Evolutionary conservation across 2,113 vertebrate genomes (phyloP), one percentile per base, ranked within the genome.

Genomic region (Gavialis gangeticus): DNA sequence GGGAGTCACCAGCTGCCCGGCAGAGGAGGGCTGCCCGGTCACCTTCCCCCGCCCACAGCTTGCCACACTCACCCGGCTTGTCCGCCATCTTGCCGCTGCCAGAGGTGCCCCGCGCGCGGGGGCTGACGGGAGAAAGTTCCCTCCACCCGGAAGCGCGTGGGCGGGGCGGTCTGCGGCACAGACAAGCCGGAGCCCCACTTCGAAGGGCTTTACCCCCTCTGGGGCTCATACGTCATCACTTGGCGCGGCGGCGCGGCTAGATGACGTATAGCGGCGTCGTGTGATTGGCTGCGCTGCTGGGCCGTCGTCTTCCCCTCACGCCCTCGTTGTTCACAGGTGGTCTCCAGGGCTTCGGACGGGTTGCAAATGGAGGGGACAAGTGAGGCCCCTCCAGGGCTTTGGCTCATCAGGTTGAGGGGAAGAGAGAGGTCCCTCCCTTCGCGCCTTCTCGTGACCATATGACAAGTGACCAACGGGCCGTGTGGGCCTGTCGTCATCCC

Each of bases 61-160:
- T 34, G 8, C 24, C 4, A 0, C 79, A 75, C 95, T 92, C 60
- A 97, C 96, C 96, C 10, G 95, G 96, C 59, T 85, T n/a, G 73
- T 93, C 94, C 96, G 95, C 96, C 97, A 96, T 95, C 88, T 97
- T 96, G 92, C 27, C 12, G 63, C 77, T 66, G 71, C 63, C 46
- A 28, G 46, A 2, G 14, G 27, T 24, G 19, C 14, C 19, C 46
- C 11, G 22, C 17, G 13, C n/a, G 67, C 58, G 7, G 46, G 60
- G 4, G 12, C 5, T 2, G 10, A 0, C 69, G 84, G 89, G 89
- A 84, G 46, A 5, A 46, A 21, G 14, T 54, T 18, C 19, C 1
- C 7, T 14, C 9, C 15, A 5, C 6, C 2, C 10, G 34, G 18
- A 59, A 69, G 27, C 13, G 11, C 1, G 19, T 8, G 57, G 22